A percentile compares a stretch with the other conserved stretches of the same genome.
Conservation (phyloP, 30 jellyfish, hydroid and myxozoan species). For the Pelagia noctiluca region DNA sequence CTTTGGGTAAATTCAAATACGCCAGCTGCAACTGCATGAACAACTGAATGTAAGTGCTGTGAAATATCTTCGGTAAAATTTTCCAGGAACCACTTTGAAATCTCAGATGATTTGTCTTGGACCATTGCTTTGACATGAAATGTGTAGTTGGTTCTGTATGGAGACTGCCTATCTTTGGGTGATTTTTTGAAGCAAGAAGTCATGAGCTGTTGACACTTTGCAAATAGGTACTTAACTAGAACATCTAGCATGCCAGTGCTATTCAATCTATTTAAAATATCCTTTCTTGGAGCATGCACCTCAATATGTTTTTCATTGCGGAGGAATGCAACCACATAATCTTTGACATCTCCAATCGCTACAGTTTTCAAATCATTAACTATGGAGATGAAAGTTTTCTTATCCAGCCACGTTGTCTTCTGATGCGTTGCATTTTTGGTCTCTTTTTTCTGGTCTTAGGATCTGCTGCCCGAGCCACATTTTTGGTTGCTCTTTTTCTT, state of each 20-base stretch:
- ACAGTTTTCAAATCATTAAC: neutral
- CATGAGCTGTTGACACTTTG: constrained; percentile 8
- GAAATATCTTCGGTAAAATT: too few species aligned
- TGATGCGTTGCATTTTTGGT: neutral
- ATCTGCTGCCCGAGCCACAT: too few species aligned
- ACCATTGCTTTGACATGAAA: neutral
- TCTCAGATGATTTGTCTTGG: constrained; percentile 2
- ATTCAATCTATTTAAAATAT: neutral
- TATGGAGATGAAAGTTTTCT: neutral
- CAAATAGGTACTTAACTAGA: neutral
- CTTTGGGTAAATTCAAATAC: too few species aligned
- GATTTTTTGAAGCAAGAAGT: neutral
- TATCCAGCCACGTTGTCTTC: neutral
- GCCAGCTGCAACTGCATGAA: too few species aligned
- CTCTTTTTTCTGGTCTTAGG: neutral
- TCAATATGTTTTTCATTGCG: constrained; percentile 6
- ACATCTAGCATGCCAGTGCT: neutral
- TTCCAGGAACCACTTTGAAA: too few species aligned
- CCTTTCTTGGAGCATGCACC: constrained; percentile 8
- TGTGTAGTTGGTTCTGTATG: neutral
- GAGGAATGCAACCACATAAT: neutral
- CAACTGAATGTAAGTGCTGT: too few species aligned
- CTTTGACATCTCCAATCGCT: neutral
- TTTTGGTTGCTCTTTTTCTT: neutral
- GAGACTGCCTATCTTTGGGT: neutral